Percentiles rank a stretch among this genome's conserved stretches.
These are phyloP conservation scores for Glaucopsyche alexis DNA, from an alignment of 2,888 invertebrate genomes.

Conservation along the genomic window DNA sequence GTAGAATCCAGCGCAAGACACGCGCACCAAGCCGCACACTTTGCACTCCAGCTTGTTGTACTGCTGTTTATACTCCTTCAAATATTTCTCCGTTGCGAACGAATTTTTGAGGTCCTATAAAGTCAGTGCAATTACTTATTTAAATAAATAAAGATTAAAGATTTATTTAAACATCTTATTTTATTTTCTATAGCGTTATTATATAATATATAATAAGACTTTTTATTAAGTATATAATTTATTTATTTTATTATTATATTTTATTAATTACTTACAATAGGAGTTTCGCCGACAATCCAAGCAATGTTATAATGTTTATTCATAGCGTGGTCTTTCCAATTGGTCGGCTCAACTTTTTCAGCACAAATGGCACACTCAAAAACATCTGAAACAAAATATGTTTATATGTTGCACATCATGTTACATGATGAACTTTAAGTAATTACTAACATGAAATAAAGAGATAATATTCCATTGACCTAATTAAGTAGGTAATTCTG, in stretches of 20 bases:
- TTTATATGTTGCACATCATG: neutral
- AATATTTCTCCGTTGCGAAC: conserved; percentile 62
- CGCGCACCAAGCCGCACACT: conserved; percentile 71
- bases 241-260: no score
- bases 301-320: conserved; percentile 59
- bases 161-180: neutral
- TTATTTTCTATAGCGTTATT: neutral
- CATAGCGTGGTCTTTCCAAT: conserved; percentile 56
- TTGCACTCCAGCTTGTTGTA: conserved; percentile 74
- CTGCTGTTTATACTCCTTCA: conserved; percentile 62
- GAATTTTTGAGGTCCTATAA: conserved; percentile 74
- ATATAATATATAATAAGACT: no score
- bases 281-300: conserved; percentile 55
- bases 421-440: no score
- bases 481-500: neutral
- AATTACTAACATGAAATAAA: neutral
- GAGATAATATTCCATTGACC: no score
- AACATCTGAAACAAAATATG: conserved; percentile 33
- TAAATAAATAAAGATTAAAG: no score
- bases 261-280: conserved; percentile 57
- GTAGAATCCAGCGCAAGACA: conserved; percentile 79
- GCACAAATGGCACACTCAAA: conserved; percentile 54
- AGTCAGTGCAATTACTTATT: neutral
- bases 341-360: conserved; percentile 42
- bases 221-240: no score